phyloP scores from a whole-genome alignment of 2,888 invertebrate genomes.

The Diadromus collaris region DNA sequence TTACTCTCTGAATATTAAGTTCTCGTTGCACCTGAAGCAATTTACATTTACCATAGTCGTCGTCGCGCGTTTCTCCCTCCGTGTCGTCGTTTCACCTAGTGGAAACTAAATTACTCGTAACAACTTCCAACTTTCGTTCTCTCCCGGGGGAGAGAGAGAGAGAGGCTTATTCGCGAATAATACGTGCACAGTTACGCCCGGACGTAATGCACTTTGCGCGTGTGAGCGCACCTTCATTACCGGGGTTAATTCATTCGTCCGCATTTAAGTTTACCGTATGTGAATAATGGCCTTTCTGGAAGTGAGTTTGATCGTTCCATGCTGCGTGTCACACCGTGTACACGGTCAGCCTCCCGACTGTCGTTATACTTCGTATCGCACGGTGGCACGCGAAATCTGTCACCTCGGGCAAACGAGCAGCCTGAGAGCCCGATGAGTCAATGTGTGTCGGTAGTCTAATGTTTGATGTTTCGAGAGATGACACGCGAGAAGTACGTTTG shows the following conservation, averaged over 20 bases:
- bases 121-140: conserved; percentile 47
- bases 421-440: conserved; percentile 7
- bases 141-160: conserved; percentile 26
- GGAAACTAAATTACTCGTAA: conserved; percentile 53
- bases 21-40: conserved; percentile 57
- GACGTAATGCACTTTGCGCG: conserved; percentile 23
- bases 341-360: background rate
- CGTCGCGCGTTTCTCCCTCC: conserved; percentile 15
- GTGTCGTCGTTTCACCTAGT: conserved; percentile 46
- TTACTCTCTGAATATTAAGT: conserved; percentile 55
- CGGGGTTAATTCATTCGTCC: conserved; percentile 36
- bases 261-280: background rate
- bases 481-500: background rate
- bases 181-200: background rate
- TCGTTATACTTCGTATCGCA: background rate
- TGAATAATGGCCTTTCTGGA: background rate
- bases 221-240: conserved; percentile 26
- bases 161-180: conserved; percentile 27
- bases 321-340: conserved; percentile 5
- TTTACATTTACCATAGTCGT: conserved; percentile 53
- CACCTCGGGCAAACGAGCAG: conserved; percentile 8
- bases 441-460: conserved; percentile 4
- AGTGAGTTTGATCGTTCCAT: background rate
- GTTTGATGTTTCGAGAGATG: background rate
- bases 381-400: background rate